These are phyloP conservation scores for Cydia splendana DNA, from an alignment of 1,140 invertebrate genomes.

Conservation along the genomic window DNA sequence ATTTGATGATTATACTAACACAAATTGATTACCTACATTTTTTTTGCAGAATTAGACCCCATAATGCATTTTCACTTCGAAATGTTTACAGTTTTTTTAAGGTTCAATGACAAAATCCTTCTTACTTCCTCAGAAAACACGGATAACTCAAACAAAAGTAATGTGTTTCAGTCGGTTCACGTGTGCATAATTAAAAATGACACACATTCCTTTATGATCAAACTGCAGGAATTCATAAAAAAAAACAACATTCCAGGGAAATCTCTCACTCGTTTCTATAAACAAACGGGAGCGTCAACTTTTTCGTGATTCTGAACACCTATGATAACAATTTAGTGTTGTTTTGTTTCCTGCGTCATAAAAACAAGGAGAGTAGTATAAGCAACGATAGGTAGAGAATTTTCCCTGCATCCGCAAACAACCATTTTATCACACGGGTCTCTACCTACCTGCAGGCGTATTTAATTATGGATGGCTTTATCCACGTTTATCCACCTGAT, in stretches of 20 bases:
- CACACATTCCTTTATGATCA: not conserved
- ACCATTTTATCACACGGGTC: not conserved
- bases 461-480: no score
- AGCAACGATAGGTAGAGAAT: not conserved
- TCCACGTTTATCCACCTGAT: no score
- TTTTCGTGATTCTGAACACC: constrained; percentile 12
- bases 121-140: no score
- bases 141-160: no score
- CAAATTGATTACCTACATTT: no score
- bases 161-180: not conserved
- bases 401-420: constrained; percentile 16
- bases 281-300: not conserved
- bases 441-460: not conserved
- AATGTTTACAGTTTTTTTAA: no score
- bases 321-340: constrained; percentile 23
- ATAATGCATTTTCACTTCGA: no score
- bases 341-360: constrained; percentile 10
- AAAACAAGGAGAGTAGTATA: constrained; percentile 16
- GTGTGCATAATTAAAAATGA: not conserved
- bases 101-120: no score
- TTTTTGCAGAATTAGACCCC: no score
- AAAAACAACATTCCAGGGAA: not conserved
- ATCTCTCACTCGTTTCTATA: not conserved
- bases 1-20: no score
- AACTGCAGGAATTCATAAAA: not conserved